phyloP scores from a whole-genome alignment of 2,888 invertebrate species.

The Lamellibrachia satsuma region DNA sequence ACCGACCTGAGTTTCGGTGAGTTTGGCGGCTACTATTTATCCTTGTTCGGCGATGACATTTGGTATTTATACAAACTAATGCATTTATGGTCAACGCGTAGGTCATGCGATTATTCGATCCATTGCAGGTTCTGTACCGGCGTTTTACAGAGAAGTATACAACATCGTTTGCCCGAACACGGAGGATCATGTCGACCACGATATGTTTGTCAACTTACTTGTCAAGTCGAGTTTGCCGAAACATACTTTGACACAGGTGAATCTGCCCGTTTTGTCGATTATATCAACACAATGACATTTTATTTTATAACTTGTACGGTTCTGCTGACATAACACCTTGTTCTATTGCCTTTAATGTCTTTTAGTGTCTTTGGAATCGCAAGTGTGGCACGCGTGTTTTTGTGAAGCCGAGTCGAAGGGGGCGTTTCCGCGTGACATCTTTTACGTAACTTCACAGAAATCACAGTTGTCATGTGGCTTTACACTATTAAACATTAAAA shows the following conservation, averaged over 20 bases:
- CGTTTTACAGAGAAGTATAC: constrained; percentile 65
- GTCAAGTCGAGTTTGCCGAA: constrained; percentile 63
- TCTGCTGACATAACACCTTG: not conserved
- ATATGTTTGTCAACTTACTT: constrained; percentile 63
- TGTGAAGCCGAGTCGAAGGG: not conserved
- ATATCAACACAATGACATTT: not conserved
- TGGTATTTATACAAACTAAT: not conserved
- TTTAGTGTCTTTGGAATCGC: not conserved
- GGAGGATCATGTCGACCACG: constrained; percentile 65
- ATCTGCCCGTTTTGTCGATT: not conserved
- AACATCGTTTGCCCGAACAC: constrained; percentile 64
- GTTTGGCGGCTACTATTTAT: constrained; percentile 27
- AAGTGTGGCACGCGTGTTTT: not conserved
- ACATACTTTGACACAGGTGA: constrained; percentile 60
- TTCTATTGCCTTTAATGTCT: not conserved
- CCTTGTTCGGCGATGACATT: not conserved
- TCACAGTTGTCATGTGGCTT: not conserved
- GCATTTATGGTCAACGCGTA: not conserved
- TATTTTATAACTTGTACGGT: not conserved
- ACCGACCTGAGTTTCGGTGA: constrained; percentile 38
- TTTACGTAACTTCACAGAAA: not conserved
- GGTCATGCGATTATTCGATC: constrained; percentile 8
- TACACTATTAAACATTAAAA: not conserved
- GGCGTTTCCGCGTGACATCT: not conserved
- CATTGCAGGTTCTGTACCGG: constrained; percentile 63